phyloP scores from a whole-genome alignment of 2,797 vertebrate genomes.

The Phalanger gymnotis region DNA sequence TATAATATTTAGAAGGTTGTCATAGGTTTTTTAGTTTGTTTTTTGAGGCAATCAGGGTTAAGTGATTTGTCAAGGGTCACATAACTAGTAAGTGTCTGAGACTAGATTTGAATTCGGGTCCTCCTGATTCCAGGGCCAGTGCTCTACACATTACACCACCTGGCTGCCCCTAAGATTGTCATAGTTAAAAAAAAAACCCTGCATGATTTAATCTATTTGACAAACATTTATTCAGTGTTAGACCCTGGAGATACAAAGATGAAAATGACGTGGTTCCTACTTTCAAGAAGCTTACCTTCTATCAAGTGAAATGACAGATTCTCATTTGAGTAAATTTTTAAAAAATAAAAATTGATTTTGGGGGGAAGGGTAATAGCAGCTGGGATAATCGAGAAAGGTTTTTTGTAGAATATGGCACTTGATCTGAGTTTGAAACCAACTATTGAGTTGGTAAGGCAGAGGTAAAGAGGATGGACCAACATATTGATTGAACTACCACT shows the following conservation, averaged over 20 bases:
- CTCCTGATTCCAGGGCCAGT: background rate
- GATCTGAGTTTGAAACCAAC: background rate
- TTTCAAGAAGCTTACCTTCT: background rate
- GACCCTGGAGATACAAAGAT: background rate
- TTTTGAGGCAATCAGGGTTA: background rate
- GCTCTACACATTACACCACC: background rate
- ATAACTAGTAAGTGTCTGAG: background rate
- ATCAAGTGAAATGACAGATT: background rate
- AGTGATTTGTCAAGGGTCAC: background rate
- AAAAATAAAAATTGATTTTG: background rate
- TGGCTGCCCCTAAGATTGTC: background rate
- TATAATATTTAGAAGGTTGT: background rate
- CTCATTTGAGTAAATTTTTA: background rate
- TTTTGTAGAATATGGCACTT: background rate
- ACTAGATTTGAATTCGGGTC: background rate
- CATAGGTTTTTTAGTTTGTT: background rate
- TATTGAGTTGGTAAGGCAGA: background rate
- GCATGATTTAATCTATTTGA: background rate
- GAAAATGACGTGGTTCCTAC: background rate
- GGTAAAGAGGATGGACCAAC: background rate
- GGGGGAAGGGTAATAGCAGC: background rate
- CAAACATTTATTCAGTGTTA: background rate
- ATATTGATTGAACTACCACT: background rate
- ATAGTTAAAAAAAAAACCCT: background rate
- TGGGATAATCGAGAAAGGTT: background rate